A percentile compares a stretch with the other conserved stretches of the same genome.
These are phyloP conservation scores for Amphipoea oculea DNA, from an alignment of 2,888 invertebrate species.

Conservation along the genomic window DNA sequence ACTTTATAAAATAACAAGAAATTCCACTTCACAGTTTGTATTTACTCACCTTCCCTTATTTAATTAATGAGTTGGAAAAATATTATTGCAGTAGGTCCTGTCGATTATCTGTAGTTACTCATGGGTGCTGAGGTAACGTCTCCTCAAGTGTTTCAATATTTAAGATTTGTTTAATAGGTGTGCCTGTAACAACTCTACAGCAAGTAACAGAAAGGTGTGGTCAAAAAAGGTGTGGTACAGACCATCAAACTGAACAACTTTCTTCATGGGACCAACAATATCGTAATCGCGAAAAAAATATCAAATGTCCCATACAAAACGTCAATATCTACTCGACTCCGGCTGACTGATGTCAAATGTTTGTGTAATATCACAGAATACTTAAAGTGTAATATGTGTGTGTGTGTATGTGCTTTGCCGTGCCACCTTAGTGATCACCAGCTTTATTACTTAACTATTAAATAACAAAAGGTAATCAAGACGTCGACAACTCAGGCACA, in stretches of 20 bases:
- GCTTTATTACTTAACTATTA: not conserved
- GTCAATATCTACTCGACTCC: too few relatives aligned
- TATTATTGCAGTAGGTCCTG: not conserved
- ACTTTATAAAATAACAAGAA: not conserved
- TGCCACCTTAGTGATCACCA: not conserved
- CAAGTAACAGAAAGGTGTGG: too few relatives aligned
- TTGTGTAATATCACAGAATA: too few relatives aligned
- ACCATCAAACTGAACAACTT: too few relatives aligned
- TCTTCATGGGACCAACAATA: too few relatives aligned
- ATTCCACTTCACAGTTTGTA: constrained; percentile 9
- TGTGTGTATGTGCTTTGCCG: not conserved
- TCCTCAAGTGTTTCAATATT: constrained; percentile 20
- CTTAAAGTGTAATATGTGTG: too few relatives aligned
- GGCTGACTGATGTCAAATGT: too few relatives aligned
- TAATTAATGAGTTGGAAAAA: constrained; percentile 12
- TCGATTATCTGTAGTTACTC: not conserved
- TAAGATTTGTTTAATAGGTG: constrained; percentile 20
- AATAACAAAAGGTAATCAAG: constrained; percentile 17
- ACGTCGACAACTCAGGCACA: constrained; percentile 9
- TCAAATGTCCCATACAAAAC: too few relatives aligned
- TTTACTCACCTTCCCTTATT: constrained; percentile 3
- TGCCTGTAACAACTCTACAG: not conserved
- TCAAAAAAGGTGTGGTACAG: too few relatives aligned
- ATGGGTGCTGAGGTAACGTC: not conserved
- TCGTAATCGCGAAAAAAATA: too few relatives aligned